A percentile compares a stretch with the other conserved stretches of the same genome.
These are phyloP conservation scores for Platycercus adscitus DNA, from an alignment of 2,113 vertebrate genomes.

Conservation along the genomic window DNA sequence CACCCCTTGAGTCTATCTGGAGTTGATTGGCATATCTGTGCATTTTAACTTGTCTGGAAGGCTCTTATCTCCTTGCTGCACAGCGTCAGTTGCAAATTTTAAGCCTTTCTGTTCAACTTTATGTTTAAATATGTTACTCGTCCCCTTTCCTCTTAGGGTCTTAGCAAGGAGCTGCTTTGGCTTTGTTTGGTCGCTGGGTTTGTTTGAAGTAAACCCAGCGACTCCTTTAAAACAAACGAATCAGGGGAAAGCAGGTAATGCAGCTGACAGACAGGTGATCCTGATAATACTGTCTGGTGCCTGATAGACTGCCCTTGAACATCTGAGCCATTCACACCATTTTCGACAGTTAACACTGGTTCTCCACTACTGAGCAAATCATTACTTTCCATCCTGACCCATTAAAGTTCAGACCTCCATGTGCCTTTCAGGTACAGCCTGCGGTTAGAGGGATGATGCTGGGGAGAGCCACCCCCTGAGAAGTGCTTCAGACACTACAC, in stretches of 20 bases:
- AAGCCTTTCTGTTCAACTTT: conserved; percentile 53
- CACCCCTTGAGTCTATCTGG: conserved; percentile 45
- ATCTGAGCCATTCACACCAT: conserved; percentile 65
- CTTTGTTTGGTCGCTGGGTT: conserved; percentile 23
- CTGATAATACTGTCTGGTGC: conserved; percentile 62
- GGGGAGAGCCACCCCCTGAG: conserved; percentile 30
- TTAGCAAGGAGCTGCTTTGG: neutral
- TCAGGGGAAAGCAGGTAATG: conserved; percentile 6
- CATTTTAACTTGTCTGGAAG: conserved; percentile 55
- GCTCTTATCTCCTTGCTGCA: conserved; percentile 56
- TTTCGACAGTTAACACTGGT: conserved; percentile 10
- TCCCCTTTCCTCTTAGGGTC: conserved; percentile 16
- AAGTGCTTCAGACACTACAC: neutral
- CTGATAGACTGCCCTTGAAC: conserved; percentile 59
- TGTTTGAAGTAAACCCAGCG: conserved; percentile 49
- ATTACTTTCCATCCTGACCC: conserved; percentile 48
- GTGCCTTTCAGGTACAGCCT: conserved; percentile 13
- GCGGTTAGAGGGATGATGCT: conserved; percentile 29
- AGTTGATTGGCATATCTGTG: conserved; percentile 54
- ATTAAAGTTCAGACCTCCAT: conserved; percentile 40
- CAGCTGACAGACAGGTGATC: conserved; percentile 62
- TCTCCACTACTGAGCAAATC: conserved; percentile 36
- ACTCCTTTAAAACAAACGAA: conserved; percentile 22
- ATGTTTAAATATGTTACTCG: conserved; percentile 52
- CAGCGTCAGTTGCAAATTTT: conserved; percentile 56